These are phyloP conservation scores for Glomeris marginata DNA, from an alignment of 2,888 invertebrate species.

Conservation along the genomic window DNA sequence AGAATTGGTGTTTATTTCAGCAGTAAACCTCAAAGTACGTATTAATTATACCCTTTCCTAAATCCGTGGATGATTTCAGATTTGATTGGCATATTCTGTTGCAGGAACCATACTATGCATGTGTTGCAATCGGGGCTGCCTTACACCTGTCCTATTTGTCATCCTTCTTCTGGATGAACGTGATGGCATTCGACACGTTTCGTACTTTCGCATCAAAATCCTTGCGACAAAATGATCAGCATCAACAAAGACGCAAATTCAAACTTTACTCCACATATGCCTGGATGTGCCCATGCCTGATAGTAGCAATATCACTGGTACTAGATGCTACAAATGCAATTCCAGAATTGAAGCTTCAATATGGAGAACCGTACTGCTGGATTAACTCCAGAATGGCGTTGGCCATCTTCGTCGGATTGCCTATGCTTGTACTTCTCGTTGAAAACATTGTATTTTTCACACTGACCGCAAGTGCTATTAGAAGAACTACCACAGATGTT, in stretches of 20 bases:
- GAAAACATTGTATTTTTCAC: constrained; percentile 29
- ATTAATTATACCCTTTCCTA: constrained; percentile 11
- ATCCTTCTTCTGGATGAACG: constrained; percentile 35
- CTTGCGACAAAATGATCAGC: not conserved
- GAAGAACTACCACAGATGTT: constrained; percentile 12
- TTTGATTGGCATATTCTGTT: too few species aligned
- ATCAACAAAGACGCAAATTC: constrained; percentile 5
- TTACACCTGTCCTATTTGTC: constrained; percentile 32
- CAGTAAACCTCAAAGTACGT: constrained; percentile 13
- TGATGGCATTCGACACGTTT: constrained; percentile 34
- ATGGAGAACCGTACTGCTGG: constrained; percentile 28
- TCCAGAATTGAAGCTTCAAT: constrained; percentile 13
- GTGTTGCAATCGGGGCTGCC: constrained; percentile 23
- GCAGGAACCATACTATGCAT: constrained; percentile 7
- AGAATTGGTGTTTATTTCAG: constrained; percentile 26
- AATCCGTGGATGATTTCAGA: constrained; percentile 15
- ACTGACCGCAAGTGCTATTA: constrained; percentile 26
- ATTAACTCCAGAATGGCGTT: constrained; percentile 27
- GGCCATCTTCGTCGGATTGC: constrained; percentile 30
- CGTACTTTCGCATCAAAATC: constrained; percentile 26
- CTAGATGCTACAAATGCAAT: constrained; percentile 17
- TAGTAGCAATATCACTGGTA: constrained; percentile 21
- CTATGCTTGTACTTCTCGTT: constrained; percentile 27
- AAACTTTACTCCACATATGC: constrained; percentile 27
- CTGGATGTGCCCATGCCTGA: constrained; percentile 28